Conservation (phyloP, 2,888 invertebrate species). For the Dastarcus helophoroides region DNA sequence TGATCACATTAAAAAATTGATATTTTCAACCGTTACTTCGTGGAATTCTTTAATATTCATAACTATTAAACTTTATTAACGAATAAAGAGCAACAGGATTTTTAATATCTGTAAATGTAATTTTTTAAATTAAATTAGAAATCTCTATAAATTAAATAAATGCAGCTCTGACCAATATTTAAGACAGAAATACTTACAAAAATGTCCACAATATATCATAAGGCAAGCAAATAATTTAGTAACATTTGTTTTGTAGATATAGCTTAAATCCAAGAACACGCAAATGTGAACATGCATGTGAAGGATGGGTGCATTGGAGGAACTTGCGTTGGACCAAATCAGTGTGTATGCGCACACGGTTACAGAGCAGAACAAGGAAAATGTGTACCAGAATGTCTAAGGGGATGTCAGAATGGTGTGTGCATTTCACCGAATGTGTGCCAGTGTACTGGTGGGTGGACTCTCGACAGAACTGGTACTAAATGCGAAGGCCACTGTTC, state of each 20-base stretch:
- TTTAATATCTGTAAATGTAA: too few relatives aligned
- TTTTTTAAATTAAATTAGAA: too few relatives aligned
- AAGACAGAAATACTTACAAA: too few relatives aligned
- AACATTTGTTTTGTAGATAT: slow-evolving; percentile 33
- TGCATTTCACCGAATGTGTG: slow-evolving; percentile 45
- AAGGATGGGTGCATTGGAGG: slow-evolving; percentile 35
- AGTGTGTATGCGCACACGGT: slow-evolving; percentile 39
- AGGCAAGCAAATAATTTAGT: too few relatives aligned
- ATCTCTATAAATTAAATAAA: too few relatives aligned
- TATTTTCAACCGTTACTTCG: too few relatives aligned
- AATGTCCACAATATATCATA: too few relatives aligned
- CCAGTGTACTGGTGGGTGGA: slow-evolving; percentile 39
- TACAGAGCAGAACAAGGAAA: slow-evolving; percentile 24
- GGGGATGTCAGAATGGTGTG: slow-evolving; percentile 40
- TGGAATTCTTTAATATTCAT: too few relatives aligned
- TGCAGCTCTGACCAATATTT: too few relatives aligned
- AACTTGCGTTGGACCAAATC: slow-evolving; percentile 40
- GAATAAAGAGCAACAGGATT: too few relatives aligned
- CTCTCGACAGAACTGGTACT: slow-evolving; percentile 28
- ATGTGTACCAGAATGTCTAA: slow-evolving; percentile 33
- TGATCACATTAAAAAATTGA: too few relatives aligned
- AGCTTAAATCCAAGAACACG: slow-evolving; percentile 31
- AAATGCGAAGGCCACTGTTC: slow-evolving; percentile 36
- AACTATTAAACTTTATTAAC: too few relatives aligned
- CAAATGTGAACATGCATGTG: slow-evolving; percentile 30